A percentile compares a stretch with the other conserved stretches of the same genome.
Evolutionary conservation across 2,113 vertebrate genomes (phyloP).

Genomic region (Ceratotherium simum): DNA sequence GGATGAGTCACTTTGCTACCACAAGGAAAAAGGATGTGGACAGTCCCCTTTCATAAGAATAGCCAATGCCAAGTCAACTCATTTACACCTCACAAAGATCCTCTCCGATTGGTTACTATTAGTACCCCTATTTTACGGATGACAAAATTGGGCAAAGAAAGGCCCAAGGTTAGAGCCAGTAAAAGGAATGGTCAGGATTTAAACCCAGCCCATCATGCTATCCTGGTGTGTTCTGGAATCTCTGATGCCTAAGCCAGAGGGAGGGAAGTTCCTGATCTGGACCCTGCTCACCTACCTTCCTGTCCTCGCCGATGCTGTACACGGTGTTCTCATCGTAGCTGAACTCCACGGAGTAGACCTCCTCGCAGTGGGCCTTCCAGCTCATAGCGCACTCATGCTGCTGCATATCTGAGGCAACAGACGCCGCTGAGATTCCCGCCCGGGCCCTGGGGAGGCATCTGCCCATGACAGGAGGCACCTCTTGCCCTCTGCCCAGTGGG

Average conservation of each 20-base stretch:
- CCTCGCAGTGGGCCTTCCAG: conserved; percentile 96
- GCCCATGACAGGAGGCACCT: neutral
- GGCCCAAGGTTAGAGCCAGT: neutral
- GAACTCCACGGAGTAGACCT: conserved; percentile 98
- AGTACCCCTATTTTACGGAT: neutral
- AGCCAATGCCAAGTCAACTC: neutral
- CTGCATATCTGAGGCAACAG: conserved; percentile 93
- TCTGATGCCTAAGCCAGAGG: neutral
- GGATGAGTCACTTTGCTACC: neutral
- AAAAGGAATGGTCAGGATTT: rapidly evolving
- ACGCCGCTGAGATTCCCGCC: rapidly evolving
- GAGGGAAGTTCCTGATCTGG: neutral
- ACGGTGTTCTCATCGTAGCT: conserved; percentile 98
- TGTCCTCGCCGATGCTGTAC: conserved; percentile 97
- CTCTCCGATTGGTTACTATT: rapidly evolving
- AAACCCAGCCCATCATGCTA: rapidly evolving
- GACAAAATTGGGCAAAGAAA: neutral
- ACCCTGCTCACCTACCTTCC: conserved; percentile 89
- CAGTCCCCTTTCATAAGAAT: neutral
- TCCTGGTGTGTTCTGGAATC: neutral
- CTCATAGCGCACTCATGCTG: conserved; percentile 97
- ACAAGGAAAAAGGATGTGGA: neutral
- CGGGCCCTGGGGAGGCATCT: neutral
- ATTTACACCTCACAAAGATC: neutral
- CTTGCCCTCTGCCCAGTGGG: neutral